Conservation (phyloP, 2,797 vertebrate species). For the Pampus argenteus region DNA sequence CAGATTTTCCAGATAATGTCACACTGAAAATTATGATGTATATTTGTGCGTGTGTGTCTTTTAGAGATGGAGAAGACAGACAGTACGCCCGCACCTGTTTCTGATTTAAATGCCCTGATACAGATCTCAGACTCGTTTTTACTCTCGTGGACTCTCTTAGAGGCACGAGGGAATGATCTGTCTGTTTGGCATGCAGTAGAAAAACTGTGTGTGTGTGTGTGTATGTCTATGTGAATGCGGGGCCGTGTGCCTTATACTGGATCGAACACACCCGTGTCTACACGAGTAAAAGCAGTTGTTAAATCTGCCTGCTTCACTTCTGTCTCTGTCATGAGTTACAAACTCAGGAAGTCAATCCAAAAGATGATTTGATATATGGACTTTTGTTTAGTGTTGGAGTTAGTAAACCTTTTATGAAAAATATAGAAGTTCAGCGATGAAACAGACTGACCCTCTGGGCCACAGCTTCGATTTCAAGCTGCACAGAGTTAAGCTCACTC, state of each 20-base stretch:
- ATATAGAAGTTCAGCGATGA: not conserved
- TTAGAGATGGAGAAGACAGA: slow-evolving; percentile 7
- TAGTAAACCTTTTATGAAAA: not conserved
- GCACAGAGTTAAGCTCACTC: too few species aligned
- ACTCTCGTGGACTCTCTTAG: slow-evolving; percentile 45
- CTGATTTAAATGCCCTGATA: slow-evolving; percentile 72
- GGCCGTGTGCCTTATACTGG: slow-evolving; percentile 26
- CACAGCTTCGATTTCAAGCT: not conserved
- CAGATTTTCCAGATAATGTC: slow-evolving; percentile 68
- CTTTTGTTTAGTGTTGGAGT: not conserved
- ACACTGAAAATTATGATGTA: slow-evolving; percentile 42
- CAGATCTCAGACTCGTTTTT: slow-evolving; percentile 63
- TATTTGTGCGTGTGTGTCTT: slow-evolving; percentile 7
- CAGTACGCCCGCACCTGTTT: slow-evolving; percentile 64
- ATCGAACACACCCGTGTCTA: slow-evolving; percentile 29
- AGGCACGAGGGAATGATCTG: slow-evolving; percentile 60
- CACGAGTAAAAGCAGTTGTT: slow-evolving; percentile 23
- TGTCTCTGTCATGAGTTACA: not conserved
- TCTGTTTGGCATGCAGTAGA: slow-evolving; percentile 61
- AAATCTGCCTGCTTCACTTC: slow-evolving; percentile 34
- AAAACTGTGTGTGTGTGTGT: slow-evolving; percentile 22
- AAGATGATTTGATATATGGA: slow-evolving; percentile 3
- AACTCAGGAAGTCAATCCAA: slow-evolving; percentile 1
- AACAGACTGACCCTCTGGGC: not conserved
- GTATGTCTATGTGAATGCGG: slow-evolving; percentile 22